Percentiles rank a stretch among this genome's conserved stretches.
These are phyloP conservation scores for Cetonia aurata DNA, from an alignment of 2,888 invertebrate species.

Conservation along the genomic window DNA sequence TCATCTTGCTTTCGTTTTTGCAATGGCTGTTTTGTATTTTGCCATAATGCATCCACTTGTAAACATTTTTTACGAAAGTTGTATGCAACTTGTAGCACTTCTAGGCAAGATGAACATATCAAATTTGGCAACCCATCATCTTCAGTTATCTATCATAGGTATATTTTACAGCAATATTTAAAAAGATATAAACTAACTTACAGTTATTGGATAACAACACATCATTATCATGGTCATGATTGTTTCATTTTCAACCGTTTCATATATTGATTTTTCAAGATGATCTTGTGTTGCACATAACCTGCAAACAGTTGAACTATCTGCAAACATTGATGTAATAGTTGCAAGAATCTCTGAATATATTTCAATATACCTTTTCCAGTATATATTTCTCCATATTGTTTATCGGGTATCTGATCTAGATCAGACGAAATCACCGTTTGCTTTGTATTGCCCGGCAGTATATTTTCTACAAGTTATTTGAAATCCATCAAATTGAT, in stretches of 20 bases:
- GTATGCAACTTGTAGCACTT: constrained; percentile 54
- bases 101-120: constrained; percentile 58
- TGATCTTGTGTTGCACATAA: constrained; percentile 27
- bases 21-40: constrained; percentile 14
- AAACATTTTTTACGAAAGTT: constrained; percentile 58
- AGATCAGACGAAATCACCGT: constrained; percentile 26
- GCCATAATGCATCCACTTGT: constrained; percentile 34
- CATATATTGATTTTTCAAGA: constrained; percentile 35
- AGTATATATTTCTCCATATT: not conserved
- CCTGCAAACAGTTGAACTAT: constrained; percentile 32
- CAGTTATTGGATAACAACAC: constrained; percentile 55
- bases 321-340: not conserved
- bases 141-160: constrained; percentile 35
- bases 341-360: not conserved
- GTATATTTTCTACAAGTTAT: constrained; percentile 32
- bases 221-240: constrained; percentile 51
- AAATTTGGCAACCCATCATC: constrained; percentile 58
- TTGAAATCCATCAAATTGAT: not conserved
- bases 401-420: not conserved
- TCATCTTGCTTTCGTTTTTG: constrained; percentile 38
- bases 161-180: not conserved
- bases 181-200: constrained; percentile 42
- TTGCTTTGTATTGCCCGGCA: constrained; percentile 27
- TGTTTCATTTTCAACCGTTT: constrained; percentile 30
- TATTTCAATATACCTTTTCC: not conserved